A percentile compares a stretch with the other conserved stretches of the same genome.
phyloP scores from a whole-genome alignment of 92 coral and sea anemone species.

The Hydrozoanthus gracilis region DNA sequence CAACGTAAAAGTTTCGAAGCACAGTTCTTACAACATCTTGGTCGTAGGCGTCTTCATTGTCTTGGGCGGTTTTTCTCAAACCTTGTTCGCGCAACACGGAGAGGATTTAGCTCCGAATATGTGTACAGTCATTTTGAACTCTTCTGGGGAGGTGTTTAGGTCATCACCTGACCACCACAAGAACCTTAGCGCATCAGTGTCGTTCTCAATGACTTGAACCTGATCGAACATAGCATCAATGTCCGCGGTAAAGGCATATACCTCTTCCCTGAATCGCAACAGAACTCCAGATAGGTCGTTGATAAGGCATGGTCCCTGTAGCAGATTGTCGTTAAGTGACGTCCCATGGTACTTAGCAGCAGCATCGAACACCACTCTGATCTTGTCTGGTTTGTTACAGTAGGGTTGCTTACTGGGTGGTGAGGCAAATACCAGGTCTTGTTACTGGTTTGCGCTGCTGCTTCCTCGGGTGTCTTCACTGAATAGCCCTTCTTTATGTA shows the following conservation, averaged over 20 bases:
- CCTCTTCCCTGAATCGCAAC: conserved; percentile 54
- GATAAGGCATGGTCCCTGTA: conserved; percentile 57
- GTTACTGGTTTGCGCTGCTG: background rate
- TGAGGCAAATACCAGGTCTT: conserved; percentile 62
- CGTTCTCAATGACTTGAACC: conserved; percentile 39
- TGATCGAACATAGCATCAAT: conserved; percentile 64
- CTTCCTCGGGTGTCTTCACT: conserved; percentile 18
- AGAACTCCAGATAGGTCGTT: conserved; percentile 56
- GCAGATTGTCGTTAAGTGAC: conserved; percentile 53
- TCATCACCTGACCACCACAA: conserved; percentile 53
- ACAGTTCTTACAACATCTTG: conserved; percentile 43
- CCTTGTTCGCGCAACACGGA: conserved; percentile 62
- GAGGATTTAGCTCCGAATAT: conserved; percentile 69
- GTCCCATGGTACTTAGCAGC: conserved; percentile 31
- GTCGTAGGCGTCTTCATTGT: conserved; percentile 55
- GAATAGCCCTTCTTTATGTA: conserved; percentile 56
- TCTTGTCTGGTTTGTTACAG: conserved; percentile 54
- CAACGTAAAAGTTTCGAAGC: conserved; percentile 56
- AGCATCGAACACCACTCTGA: conserved; percentile 55
- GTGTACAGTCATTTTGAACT: conserved; percentile 60
- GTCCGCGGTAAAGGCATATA: conserved; percentile 50
- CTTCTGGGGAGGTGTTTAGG: conserved; percentile 31
- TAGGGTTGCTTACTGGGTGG: conserved; percentile 49
- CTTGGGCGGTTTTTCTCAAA: conserved; percentile 58
- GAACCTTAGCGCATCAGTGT: conserved; percentile 59